These are phyloP conservation scores for Synanthedon vespiformis DNA, from an alignment of 2,888 invertebrate genomes.

Conservation along the genomic window DNA sequence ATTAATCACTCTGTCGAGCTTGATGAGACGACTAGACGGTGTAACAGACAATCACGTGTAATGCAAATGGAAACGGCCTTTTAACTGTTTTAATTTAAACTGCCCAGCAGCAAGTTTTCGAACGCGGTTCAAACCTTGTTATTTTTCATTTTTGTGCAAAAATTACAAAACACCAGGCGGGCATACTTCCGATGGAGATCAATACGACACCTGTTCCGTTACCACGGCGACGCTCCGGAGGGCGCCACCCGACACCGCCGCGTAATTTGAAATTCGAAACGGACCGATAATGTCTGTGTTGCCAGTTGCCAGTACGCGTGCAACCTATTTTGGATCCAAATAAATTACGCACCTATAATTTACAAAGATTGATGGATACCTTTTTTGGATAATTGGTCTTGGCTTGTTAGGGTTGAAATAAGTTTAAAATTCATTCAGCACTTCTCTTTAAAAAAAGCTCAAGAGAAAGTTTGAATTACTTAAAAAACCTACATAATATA, in stretches of 20 bases:
- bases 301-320: conserved; percentile 32
- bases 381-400: conserved; percentile 27
- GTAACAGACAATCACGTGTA: conserved; percentile 62
- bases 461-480: too few relatives aligned
- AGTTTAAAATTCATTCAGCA: not conserved
- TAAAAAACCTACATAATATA: too few relatives aligned
- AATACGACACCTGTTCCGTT: conserved; percentile 64
- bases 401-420: conserved; percentile 5
- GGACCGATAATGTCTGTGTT: conserved; percentile 59
- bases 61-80: conserved; percentile 64
- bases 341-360: conserved; percentile 5
- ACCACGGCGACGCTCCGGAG: conserved; percentile 51
- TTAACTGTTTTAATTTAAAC: conserved; percentile 39
- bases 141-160: too few relatives aligned
- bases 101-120: conserved; percentile 20
- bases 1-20: conserved; percentile 40
- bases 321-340: conserved; percentile 24
- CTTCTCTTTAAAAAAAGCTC: not conserved
- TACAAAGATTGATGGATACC: conserved; percentile 24
- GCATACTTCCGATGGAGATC: conserved; percentile 37
- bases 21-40: conserved; percentile 63
- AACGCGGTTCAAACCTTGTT: too few relatives aligned
- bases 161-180: conserved; percentile 19
- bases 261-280: conserved; percentile 69
- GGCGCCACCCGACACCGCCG: conserved; percentile 63